Evolutionary conservation across 1,140 invertebrate genomes (phyloP), one percentile per base, ranked within the genome.

Genomic region (Acyrthosiphon pisum): DNA sequence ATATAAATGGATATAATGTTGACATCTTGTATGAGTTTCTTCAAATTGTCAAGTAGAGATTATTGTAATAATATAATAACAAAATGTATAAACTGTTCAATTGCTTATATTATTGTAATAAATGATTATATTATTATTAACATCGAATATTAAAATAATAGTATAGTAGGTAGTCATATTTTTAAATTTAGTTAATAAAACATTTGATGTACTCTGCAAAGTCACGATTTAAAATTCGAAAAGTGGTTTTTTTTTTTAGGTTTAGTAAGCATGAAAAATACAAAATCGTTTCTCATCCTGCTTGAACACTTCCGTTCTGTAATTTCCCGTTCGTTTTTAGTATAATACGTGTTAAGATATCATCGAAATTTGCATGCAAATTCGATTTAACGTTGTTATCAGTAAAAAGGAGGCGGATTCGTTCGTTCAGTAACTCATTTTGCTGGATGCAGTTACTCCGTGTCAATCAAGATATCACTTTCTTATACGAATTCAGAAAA

Each of bases 241-340:
- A 68, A n/a, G 30, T 14, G 26, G 41, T 41, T 41, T 1, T 68
- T 68, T 68, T 68, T 60, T 60, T 30, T 26, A 56, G 23, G 60
- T n/a, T n/a, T 30, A 11, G 60, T 68, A 30, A 68, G 30, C 30
- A 11, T n/a, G 60, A 68, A 68, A 37, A 86, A 86, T 50, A 88
- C 8, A 35, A 50, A 88, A 9, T 35, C 46, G 20, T 88, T 88
- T 88, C 14, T 88, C 46, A 88, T 88, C 20, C 3, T 30, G 46
- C 26, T 87, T 26, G 41, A 48, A n/a, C 46, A 48, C 11, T 86
- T 46, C 30, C 30, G 30, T 87, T 30, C 14, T 46, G n/a, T 53
- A 88, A 88, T 88, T 88, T 88, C 30, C n/a, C 46, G 20, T 88
- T 88, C n/a, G 20, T 88, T 88, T 88, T 35, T n/a, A 50, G 18